Evolutionary conservation across 2,888 invertebrate species (phyloP), one percentile per base, ranked within the genome.

Genomic region (Parnassius orleans): DNA sequence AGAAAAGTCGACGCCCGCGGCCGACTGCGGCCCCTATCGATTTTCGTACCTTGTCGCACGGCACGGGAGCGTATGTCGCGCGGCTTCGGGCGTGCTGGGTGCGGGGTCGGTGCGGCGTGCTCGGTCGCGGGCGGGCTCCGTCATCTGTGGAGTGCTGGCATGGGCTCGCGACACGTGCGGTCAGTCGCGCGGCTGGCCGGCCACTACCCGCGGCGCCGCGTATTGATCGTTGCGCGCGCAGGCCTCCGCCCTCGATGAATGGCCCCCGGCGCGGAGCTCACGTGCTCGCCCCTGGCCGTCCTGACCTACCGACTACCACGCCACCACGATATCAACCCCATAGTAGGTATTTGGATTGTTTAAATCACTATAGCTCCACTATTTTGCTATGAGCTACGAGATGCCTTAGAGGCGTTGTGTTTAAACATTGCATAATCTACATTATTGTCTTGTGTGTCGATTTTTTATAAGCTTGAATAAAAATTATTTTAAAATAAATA

Each of bases 101-200:
- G 79, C 78, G 79, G 85, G 84, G 83, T 72, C 76, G 73, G 75
- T 73, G 79, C 75, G 70, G 78, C 77, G 80, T 75, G 76, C 77
- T 83, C 72, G 83, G 83, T 81, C 78, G 83, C 83, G 83, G 88
- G 81, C 84, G 88, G 90, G 90, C 87, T 88, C 88, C 91, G 92
- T 92, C 92, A 87, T 90, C 88, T 91, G 90, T 88, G 85, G 82
- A 79, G 82, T 85, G 86, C 84, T 85, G 83, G 82, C 86, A 88
- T 89, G 88, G 81, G 85, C 76, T 78, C 79, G 79, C 78, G 75
- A 72, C 65, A 72, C 72, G 79, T 83, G 81, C 86, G 84, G 81
- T 83, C 79, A 78, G 74, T 72, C 74, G 80, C 83, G 78, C 82
- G 84, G 84, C 84, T 83, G 83, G 83, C 85, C 80, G 81, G 81